Base-by-base conservation (phyloP, 1,140 invertebrate genomes). In the Wasmannia auropunctata region DNA sequence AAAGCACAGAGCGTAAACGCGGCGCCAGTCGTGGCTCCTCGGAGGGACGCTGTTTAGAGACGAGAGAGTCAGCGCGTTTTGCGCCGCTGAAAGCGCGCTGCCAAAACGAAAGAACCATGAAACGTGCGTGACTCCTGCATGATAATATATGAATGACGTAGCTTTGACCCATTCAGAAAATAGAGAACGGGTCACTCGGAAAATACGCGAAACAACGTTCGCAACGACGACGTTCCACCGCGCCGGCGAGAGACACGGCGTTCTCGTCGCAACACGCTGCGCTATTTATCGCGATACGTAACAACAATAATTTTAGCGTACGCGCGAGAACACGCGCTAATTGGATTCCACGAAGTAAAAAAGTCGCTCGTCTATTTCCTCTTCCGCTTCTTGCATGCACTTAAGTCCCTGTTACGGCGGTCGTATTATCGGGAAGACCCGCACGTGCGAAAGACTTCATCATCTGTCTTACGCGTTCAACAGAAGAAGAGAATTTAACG, bases 71-170 rank as follows among this genome's bases (percentile, higher is more conserved):
- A n/a, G 34, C 19, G 49, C 40, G 37, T 56, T 72, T 25, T 11
- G 58, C 51, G 37, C 11, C 19, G 40, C n/a, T 81, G 65, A 72
- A 72, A 58, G 16, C 19, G 25, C 16, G 2, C 25, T 72, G 79
- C 65, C 25, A 72, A 65, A 81, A 81, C 65, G 37, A 54, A 43
- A 56, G 34, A 67, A 60, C 1, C 22, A n/a, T n/a, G n/a, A n/a
- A n/a, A n/a, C 8, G n/a, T 74, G 58, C 79, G 79, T 83, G 67
- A 74, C 40, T 58, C n/a, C 16, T 19, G 19, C 8, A n/a, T 25
- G 67, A 72, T 37, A 83, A 83, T 58, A 83, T 58, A 43, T 74
- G 51, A 83, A 74, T 74, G 79, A 83, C 67, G 65, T 60, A 74
- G 37, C 16, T 58, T 25, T 46, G 37, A 60, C 6, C 28, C 79